Conservation (phyloP, 2,797 vertebrate species). For the Scolopax bukidnonensis region DNA sequence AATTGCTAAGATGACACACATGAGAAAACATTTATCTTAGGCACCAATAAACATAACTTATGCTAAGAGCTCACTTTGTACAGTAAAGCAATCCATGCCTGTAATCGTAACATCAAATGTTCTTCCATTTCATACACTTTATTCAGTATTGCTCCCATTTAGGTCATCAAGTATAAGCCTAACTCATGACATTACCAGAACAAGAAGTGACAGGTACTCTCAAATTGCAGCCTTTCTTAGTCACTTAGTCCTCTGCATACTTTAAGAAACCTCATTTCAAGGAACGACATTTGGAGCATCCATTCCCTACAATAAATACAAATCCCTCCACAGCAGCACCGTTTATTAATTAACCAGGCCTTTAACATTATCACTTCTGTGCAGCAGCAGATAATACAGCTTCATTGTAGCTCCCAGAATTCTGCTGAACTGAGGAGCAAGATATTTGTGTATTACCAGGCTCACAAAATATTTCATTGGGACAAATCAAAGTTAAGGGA, state of each 20-base stretch:
- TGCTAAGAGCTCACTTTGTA: not conserved
- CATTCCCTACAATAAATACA: not conserved
- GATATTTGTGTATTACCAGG: not conserved
- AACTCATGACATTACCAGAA: not conserved
- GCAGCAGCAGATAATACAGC: not conserved
- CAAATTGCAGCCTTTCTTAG: not conserved
- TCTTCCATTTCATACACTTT: not conserved
- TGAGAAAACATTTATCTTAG: not conserved
- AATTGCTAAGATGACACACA: not conserved
- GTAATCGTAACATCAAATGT: not conserved
- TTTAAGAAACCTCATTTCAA: not conserved
- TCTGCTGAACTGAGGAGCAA: not conserved
- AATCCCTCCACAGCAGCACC: not conserved
- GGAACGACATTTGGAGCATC: not conserved
- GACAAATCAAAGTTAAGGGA: not conserved
- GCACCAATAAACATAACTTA: not conserved
- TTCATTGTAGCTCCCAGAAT: not conserved
- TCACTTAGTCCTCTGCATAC: not conserved
- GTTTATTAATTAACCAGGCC: not conserved
- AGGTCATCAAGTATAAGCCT: not conserved
- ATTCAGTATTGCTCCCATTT: not conserved
- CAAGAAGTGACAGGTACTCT: not conserved
- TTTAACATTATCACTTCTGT: not conserved
- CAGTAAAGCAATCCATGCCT: not conserved
- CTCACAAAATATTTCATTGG: not conserved